Percentiles rank a stretch among this genome's conserved stretches.
Conservation (phyloP, 2,113 vertebrate species). For the Oplegnathus fasciatus region DNA sequence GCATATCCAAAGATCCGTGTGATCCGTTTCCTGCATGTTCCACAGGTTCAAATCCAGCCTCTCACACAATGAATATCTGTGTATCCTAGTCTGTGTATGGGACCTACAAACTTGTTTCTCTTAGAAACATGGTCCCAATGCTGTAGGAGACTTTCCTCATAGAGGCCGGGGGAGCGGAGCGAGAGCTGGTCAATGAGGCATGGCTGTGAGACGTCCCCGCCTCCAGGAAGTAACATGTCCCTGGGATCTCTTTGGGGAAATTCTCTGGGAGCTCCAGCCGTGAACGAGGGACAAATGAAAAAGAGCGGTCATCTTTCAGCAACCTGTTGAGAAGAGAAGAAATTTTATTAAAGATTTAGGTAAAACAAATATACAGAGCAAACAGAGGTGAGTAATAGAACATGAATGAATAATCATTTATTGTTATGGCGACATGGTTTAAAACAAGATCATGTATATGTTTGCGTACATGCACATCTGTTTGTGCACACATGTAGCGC, state of each 20-base stretch:
- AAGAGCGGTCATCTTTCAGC: conserved; percentile 94
- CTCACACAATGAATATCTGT: conserved; percentile 38
- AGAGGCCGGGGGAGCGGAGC: conserved; percentile 90
- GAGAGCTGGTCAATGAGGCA: conserved; percentile 82
- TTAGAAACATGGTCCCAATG: conserved; percentile 99
- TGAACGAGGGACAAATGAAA: conserved; percentile 95
- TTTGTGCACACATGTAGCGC: not conserved
- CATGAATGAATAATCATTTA: not conserved
- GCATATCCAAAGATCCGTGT: conserved; percentile 66
- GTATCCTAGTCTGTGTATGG: conserved; percentile 10
- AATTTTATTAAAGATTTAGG: not conserved
- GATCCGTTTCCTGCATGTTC: conserved; percentile 41
- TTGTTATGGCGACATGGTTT: not conserved
- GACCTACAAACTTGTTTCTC: conserved; percentile 97
- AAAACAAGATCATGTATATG: not conserved
- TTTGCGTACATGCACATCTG: not conserved
- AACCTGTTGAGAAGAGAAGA: conserved; percentile 83
- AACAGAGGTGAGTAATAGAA: no score
- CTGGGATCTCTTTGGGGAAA: conserved; percentile 98
- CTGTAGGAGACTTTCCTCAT: conserved; percentile 97
- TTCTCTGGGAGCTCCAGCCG: conserved; percentile 98
- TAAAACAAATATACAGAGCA: not conserved
- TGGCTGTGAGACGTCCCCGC: conserved; percentile 91
- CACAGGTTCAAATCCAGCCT: conserved; percentile 34
- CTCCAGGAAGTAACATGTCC: conserved; percentile 98